These are phyloP conservation scores for Hoplostethus mediterraneus DNA, from an alignment of 2,797 vertebrate genomes.

Conservation along the genomic window DNA sequence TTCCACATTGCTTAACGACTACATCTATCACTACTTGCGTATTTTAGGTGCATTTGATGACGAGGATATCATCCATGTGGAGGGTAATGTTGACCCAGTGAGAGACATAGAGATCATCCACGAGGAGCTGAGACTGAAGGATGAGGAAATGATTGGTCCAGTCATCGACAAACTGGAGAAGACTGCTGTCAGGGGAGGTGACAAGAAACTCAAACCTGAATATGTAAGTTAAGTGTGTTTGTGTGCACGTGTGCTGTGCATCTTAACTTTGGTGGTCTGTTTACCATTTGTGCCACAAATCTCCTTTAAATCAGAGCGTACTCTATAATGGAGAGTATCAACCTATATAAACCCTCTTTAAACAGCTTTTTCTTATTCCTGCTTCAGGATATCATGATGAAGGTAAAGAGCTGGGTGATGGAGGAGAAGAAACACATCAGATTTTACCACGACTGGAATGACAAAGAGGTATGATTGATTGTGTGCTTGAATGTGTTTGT, in stretches of 20 bases:
- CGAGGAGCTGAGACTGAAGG: conserved; percentile 96
- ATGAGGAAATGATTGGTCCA: conserved; percentile 93
- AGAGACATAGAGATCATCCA: conserved; percentile 89
- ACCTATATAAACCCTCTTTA: not conserved
- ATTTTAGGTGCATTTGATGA: conserved; percentile 95
- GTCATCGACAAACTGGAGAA: conserved; percentile 98
- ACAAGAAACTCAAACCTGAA: conserved; percentile 99
- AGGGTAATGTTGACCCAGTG: conserved; percentile 96
- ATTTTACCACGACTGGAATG: conserved; percentile 97
- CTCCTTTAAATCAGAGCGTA: not conserved
- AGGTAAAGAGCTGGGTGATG: conserved; percentile 95
- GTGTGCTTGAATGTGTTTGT: not conserved
- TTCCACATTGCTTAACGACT: not conserved
- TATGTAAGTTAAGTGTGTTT: conserved; percentile 87
- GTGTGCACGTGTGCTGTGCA: not conserved
- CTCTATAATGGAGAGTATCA: not conserved
- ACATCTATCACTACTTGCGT: not conserved
- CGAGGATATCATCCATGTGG: conserved; percentile 97
- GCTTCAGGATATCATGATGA: conserved; percentile 95
- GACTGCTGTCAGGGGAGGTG: conserved; percentile 93
- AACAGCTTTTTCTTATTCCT: conserved; percentile 42
- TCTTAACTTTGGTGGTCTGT: not conserved
- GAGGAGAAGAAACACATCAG: conserved; percentile 97
- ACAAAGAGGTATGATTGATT: conserved; percentile 92
- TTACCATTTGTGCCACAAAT: not conserved